phyloP scores from a whole-genome alignment of 1,140 invertebrate genomes.

The Macrotrachela quadricornifera region DNA sequence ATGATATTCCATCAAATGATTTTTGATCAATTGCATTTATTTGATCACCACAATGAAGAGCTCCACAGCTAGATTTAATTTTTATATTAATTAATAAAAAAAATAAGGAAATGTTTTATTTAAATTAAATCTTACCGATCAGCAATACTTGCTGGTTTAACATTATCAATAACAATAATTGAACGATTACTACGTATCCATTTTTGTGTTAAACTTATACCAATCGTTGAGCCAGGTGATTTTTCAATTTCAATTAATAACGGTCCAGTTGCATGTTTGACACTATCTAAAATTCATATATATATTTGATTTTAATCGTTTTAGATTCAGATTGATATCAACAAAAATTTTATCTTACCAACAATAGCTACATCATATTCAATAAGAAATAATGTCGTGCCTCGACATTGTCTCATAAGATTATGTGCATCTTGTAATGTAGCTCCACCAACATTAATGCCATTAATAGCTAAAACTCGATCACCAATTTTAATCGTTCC shows the following conservation, averaged over 20 bases:
- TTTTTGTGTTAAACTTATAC: slow-evolving; percentile 38
- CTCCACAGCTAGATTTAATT: slow-evolving; percentile 47
- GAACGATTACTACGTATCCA: slow-evolving; percentile 13
- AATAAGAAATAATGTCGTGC: slow-evolving; percentile 34
- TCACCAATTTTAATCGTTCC: slow-evolving; percentile 54
- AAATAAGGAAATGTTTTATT: background rate
- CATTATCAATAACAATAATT: slow-evolving; percentile 52
- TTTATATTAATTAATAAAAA: too few species aligned
- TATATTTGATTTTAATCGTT: background rate
- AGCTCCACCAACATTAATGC: slow-evolving; percentile 32
- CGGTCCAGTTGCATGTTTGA: slow-evolving; percentile 60
- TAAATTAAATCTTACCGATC: slow-evolving; percentile 44
- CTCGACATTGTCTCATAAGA: slow-evolving; percentile 27
- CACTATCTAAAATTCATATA: slow-evolving; percentile 39
- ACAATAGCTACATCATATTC: slow-evolving; percentile 69
- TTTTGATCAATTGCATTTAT: slow-evolving; percentile 34
- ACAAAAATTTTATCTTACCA: slow-evolving; percentile 22
- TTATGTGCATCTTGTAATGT: slow-evolving; percentile 33
- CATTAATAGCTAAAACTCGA: slow-evolving; percentile 65
- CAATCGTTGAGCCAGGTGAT: slow-evolving; percentile 47
- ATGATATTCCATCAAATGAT: slow-evolving; percentile 31
- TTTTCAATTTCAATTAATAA: slow-evolving; percentile 71
- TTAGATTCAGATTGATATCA: background rate
- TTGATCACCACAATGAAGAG: slow-evolving; percentile 56
- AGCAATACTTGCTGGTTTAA: slow-evolving; percentile 67